These are phyloP conservation scores for Liasis olivaceus DNA, from an alignment of 2,797 vertebrate genomes.

Conservation along the genomic window DNA sequence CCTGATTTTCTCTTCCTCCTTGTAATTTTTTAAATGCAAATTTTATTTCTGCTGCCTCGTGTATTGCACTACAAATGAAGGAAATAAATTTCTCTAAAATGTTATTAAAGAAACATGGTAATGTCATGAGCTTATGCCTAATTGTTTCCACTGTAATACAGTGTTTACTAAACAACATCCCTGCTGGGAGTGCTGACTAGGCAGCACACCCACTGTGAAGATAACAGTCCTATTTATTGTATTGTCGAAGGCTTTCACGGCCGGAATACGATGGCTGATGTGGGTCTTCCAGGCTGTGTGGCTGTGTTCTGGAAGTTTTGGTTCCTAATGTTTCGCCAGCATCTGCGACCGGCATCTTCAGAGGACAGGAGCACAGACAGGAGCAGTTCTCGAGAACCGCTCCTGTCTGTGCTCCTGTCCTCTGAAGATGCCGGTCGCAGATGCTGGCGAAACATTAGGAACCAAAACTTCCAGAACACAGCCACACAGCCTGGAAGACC, in stretches of 20 bases:
- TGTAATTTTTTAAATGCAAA: constrained; percentile 39
- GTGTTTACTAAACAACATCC: background rate
- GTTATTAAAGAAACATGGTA: background rate
- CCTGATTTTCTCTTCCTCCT: constrained; percentile 32
- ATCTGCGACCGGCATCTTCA: no score
- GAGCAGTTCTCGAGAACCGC: no score
- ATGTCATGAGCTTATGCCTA: background rate
- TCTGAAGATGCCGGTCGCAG: no score
- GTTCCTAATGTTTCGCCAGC: no score
- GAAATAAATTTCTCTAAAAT: background rate
- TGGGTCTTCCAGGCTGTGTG: background rate
- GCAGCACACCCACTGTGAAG: background rate
- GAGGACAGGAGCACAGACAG: no score
- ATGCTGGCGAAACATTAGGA: no score
- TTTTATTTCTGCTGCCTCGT: background rate
- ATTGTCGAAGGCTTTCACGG: no score
- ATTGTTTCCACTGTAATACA: background rate
- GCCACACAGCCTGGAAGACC: no score
- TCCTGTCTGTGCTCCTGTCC: no score
- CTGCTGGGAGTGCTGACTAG: background rate
- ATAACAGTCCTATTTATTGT: background rate
- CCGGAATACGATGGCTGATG: no score
- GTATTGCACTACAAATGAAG: constrained; percentile 5
- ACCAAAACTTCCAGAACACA: no score
- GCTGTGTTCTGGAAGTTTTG: background rate